Percentiles rank a stretch among this genome's conserved stretches.
These are phyloP conservation scores for Hymenochirus boettgeri DNA, from an alignment of 2,113 vertebrate species.

Conservation along the genomic window DNA sequence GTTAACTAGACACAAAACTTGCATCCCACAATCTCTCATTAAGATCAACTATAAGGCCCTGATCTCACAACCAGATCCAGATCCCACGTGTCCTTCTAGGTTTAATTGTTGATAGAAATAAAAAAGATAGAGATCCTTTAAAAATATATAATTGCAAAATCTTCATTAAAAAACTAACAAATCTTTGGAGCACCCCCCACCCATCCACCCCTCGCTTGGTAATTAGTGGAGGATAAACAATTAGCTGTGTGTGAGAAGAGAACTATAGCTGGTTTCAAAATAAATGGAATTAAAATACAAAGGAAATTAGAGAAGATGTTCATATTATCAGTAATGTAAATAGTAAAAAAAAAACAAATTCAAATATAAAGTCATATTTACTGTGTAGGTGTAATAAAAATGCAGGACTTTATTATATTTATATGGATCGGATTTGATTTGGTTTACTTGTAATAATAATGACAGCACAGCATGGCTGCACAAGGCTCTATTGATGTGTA, in stretches of 20 bases:
- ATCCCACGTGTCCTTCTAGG: constrained; percentile 34
- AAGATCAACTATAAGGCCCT: not conserved
- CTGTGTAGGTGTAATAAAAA: too few species aligned
- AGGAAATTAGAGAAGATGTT: too few species aligned
- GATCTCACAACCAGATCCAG: constrained; percentile 8
- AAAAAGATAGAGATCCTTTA: constrained; percentile 57
- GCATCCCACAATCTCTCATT: not conserved
- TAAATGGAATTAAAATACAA: not conserved
- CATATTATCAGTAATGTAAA: too few species aligned
- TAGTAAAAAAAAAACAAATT: too few species aligned
- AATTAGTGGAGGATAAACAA: constrained; percentile 61
- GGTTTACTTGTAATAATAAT: too few species aligned
- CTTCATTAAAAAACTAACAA: constrained; percentile 71
- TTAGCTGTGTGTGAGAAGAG: constrained; percentile 30
- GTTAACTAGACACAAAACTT: constrained; percentile 24
- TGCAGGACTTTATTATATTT: too few species aligned
- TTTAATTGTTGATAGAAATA: constrained; percentile 63
- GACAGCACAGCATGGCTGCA: too few species aligned
- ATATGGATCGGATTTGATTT: too few species aligned
- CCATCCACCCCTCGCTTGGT: constrained; percentile 51
- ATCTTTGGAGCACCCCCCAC: constrained; percentile 44
- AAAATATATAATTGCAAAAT: constrained; percentile 79
- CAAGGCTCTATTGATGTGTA: too few species aligned
- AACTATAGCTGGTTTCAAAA: constrained; percentile 19
- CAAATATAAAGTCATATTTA: too few species aligned